A percentile compares a stretch with the other conserved stretches of the same genome.
These are phyloP conservation scores for Porphyrio hochstetteri DNA, from an alignment of 2,113 vertebrate species.

Conservation along the genomic window DNA sequence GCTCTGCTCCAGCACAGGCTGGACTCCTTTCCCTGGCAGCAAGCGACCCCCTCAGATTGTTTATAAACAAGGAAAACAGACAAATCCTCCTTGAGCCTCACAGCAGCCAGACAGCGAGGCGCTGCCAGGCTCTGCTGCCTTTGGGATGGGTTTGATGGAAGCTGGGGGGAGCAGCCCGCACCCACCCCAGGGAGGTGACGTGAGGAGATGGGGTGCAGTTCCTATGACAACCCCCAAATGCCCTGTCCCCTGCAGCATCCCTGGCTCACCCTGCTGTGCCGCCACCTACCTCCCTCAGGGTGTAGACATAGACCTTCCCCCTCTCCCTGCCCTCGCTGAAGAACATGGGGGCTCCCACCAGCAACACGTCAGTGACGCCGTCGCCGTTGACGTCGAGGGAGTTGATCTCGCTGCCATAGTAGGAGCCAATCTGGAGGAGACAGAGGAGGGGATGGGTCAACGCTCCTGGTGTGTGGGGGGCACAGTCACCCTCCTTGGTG, in stretches of 20 bases:
- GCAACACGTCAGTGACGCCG: slow-evolving; percentile 84
- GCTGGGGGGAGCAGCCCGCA: rapidly evolving
- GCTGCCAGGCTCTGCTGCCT: not conserved
- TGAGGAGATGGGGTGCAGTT: not conserved
- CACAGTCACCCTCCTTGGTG: rapidly evolving
- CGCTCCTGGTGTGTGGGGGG: rapidly evolving
- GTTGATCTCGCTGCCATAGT: slow-evolving; percentile 93
- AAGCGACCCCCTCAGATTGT: not conserved
- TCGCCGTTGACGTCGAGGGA: slow-evolving; percentile 87
- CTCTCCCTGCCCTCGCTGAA: slow-evolving; percentile 91
- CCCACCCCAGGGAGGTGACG: not conserved
- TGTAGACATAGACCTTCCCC: slow-evolving; percentile 90
- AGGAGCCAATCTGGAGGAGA: slow-evolving; percentile 89
- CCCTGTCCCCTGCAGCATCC: rapidly evolving
- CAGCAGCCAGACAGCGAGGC: not conserved
- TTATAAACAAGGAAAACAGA: not conserved
- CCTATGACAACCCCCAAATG: rapidly evolving
- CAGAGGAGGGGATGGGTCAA: not conserved
- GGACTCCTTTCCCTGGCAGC: not conserved
- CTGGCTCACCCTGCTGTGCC: rapidly evolving
- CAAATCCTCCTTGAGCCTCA: not conserved
- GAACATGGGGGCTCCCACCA: slow-evolving; percentile 96
- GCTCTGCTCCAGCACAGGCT: not conserved
- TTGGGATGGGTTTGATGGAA: not conserved
- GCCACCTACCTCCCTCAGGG: slow-evolving; percentile 74